Evolutionary conservation across 1,140 invertebrate genomes (phyloP), one percentile per base, ranked within the genome.

Genomic region (Bathynomus jamesi): DNA sequence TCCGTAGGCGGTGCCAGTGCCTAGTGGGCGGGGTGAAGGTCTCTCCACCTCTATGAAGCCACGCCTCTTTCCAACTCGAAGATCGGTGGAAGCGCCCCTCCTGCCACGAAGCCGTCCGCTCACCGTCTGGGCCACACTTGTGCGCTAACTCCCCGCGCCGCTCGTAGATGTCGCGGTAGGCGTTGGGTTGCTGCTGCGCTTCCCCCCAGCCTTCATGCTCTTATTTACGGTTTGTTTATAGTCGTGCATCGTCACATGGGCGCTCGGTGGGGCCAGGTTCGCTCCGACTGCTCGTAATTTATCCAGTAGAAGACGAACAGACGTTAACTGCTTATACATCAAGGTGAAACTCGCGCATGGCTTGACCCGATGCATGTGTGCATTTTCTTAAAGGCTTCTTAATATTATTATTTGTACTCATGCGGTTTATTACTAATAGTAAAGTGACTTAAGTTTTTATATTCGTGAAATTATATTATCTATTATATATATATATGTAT

Each of bases 201-300:
- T 74, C 72, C 72, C 72, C 65, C 40, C 40, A 65, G 72, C 68
- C 72, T 69, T 73, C 71, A 72, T 73, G 71, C 69, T 76, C 75
- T 76, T 76, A 76, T 76, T 76, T 76, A 76, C 75, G 75, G 75
- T 73, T 76, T 73, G 72, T 76, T 76, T 73, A 73, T 73, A 73
- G 72, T 76, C 71, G 75, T 76, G 75, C 70, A 76, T 76, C 75
- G 75, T 76, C 75, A 71, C 75, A 76, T 76, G 75, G 71, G 72
- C 75, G 69, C 75, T 76, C 75, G 72, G 75, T 76, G 75, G 72
- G 75, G 70, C 75, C 72, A 73, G 69, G 70, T 69, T 65, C 72
- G 71, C 75, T 76, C 69, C 75, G 71, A 73, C 69, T 73, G 75
- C 75, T 76, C 75, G 75, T 76, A 76, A 76, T 76, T 76, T 76